Conservation (phyloP, 2,888 invertebrate species). For the Napeogenes inachia region DNA sequence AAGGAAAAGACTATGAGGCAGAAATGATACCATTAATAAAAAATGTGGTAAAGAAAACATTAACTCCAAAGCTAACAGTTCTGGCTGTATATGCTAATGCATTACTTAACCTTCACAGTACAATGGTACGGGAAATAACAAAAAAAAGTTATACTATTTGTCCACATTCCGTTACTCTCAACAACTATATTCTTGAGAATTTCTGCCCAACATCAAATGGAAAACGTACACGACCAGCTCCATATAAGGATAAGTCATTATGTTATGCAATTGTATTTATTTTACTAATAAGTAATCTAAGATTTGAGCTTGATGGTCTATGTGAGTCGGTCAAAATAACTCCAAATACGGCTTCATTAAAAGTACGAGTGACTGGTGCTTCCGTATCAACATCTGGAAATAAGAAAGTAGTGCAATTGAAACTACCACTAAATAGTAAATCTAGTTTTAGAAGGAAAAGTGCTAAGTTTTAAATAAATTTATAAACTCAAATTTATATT, state of each 20-base stretch:
- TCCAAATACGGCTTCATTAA: slow-evolving; percentile 41
- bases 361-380: slow-evolving; percentile 55
- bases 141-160: slow-evolving; percentile 51
- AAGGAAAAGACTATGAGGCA: slow-evolving; percentile 41
- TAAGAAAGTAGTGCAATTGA: slow-evolving; percentile 54
- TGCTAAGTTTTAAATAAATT: slow-evolving; percentile 45
- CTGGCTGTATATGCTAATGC: slow-evolving; percentile 53
- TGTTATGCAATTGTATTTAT: slow-evolving; percentile 60
- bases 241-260: slow-evolving; percentile 58
- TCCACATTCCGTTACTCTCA: slow-evolving; percentile 48
- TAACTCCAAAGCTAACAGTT: slow-evolving; percentile 41
- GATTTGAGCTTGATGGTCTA: slow-evolving; percentile 50
- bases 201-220: slow-evolving; percentile 45
- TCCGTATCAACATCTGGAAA: slow-evolving; percentile 38
- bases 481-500: background rate
- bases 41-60: slow-evolving; percentile 35
- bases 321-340: slow-evolving; percentile 50
- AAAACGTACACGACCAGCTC: slow-evolving; percentile 45
- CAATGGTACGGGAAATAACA: slow-evolving; percentile 42
- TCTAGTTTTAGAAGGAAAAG: slow-evolving; percentile 48
- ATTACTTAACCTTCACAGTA: slow-evolving; percentile 43
- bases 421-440: slow-evolving; percentile 46
- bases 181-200: slow-evolving; percentile 48
- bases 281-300: slow-evolving; percentile 56
- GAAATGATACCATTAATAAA: slow-evolving; percentile 45